Base-by-base conservation (phyloP, 1,140 invertebrate genomes). In the Pachypsylla venusta region DNA sequence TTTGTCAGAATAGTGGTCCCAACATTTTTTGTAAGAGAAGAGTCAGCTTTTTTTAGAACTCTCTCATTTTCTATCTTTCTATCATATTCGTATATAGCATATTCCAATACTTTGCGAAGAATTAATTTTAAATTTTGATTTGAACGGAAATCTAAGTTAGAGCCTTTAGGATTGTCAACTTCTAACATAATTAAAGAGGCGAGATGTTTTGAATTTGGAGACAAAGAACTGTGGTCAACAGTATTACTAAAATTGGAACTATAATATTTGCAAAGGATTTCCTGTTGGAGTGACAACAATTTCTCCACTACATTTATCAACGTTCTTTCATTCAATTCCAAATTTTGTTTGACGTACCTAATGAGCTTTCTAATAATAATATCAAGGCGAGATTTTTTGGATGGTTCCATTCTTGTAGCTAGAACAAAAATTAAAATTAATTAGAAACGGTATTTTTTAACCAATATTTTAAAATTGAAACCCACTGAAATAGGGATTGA, bases 281-380 rank as follows among this genome's bases (percentile, higher is more conserved):
- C 42, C n/a, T n/a, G n/a, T 48, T 48, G 42, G 16, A 48, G 42
- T 48, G 42, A 7, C 16, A 48, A 22, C n/a, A 48, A n/a, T 48
- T 48, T 48, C n/a, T 48, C 42, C 7, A n/a, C 42, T 10, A 48
- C n/a, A 5, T n/a, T 22, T 48, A 22, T 19, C 7, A 22, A 19
- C 42, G 22, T 48, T 48, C 22, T 48, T n/a, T 48, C 22, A 22
- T 5, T 48, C 22, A 48, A 22, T 10, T 48, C n/a, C 42, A 48
- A 19, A 4, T 19, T 48, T n/a, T 10, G 4, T 48, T 48, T 48
- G 16, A 22, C 16, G 16, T 48, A 48, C n/a, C 42, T n/a, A 22
- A 48, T 48, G n/a, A 48, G 22, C 4, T 4, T 22, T 48, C 16
- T 48, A 48, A 48, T 48, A 22, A 48, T 5, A 48, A 5, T n/a